Evolutionary conservation across 2,888 invertebrate species (phyloP), one percentile per base, ranked within the genome.

Genomic region (Thumatha senex): DNA sequence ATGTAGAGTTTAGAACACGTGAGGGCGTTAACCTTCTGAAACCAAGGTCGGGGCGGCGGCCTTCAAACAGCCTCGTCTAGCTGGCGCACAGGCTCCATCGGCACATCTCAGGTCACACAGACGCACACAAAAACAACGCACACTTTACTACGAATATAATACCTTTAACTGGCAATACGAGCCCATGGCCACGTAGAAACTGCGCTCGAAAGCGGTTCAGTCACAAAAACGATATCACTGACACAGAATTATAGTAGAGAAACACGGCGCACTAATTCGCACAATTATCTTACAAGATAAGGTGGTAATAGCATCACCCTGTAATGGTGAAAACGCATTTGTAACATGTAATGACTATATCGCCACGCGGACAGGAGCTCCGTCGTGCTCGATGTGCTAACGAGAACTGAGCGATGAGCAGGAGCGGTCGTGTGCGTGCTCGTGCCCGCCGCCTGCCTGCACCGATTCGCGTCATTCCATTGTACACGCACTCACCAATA

Each of bases 11-110:
- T 71, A 24, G 76, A 81, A 80, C 84, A 84, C 81, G 79, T 76
- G 82, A 83, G 91, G 86, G 82, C 91, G 79, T 85, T 86, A 86
- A 90, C 89, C 89, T 89, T 88, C 84, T 82, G 82, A 77, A 83
- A 84, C 76, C 85, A 91, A 91, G 91, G 91, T 91, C 91, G 86
- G 78, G 79, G 74, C 83, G 84, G 82, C 89, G 90, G 91, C 91
- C 91, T 91, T 90, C 91, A 86, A 80, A 84, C 84, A 85, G 87
- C 84, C 88, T 87, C 84, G 87, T 81, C 86, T 84, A 83, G 81
- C 72, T 79, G 72, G 75, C 79, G 73, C 78, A 76, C 76, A 76
- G 78, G 71, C 80, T 83, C 77, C 79, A 73, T 72, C 71, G 70
- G 65, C 71, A 76, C 74, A 79, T 78, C 78, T 80, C 76, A 70